Percentiles rank a stretch among this genome's conserved stretches.
phyloP scores from a whole-genome alignment of 2,888 invertebrate genomes.

The Toxonevra muliebris region DNA sequence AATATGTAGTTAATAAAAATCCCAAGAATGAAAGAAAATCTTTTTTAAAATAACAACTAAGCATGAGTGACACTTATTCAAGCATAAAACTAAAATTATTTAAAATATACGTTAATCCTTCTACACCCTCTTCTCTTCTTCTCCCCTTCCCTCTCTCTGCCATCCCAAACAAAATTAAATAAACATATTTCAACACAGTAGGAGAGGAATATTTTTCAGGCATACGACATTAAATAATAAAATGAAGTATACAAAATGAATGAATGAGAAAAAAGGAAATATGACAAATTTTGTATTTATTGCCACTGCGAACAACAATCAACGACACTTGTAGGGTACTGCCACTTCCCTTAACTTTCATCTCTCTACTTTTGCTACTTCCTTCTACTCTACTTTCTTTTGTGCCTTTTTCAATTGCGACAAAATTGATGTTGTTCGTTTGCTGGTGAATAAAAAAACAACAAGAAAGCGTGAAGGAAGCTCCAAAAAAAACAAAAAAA shows the following conservation, averaged over 20 bases:
- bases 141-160: neutral
- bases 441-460: neutral
- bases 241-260: slow-evolving; percentile 11
- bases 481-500: neutral
- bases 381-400: neutral
- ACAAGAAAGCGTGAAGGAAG: neutral
- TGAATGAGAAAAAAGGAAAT: slow-evolving; percentile 14
- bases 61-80: too few species aligned
- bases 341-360: neutral
- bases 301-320: slow-evolving; percentile 9
- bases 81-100: too few species aligned
- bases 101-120: too few species aligned
- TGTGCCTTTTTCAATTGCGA: neutral
- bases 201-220: neutral
- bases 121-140: too few species aligned
- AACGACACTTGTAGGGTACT: slow-evolving; percentile 12
- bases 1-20: too few species aligned
- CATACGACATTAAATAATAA: neutral
- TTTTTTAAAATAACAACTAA: too few species aligned
- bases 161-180: neutral
- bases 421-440: neutral
- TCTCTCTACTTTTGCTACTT: neutral
- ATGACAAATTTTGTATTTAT: slow-evolving; percentile 22
- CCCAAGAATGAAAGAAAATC: too few species aligned
- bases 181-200: neutral